Percentiles rank a stretch among this genome's conserved stretches.
Evolutionary conservation across 2,113 vertebrate species (phyloP).

Genomic region (Nipponia nippon): DNA sequence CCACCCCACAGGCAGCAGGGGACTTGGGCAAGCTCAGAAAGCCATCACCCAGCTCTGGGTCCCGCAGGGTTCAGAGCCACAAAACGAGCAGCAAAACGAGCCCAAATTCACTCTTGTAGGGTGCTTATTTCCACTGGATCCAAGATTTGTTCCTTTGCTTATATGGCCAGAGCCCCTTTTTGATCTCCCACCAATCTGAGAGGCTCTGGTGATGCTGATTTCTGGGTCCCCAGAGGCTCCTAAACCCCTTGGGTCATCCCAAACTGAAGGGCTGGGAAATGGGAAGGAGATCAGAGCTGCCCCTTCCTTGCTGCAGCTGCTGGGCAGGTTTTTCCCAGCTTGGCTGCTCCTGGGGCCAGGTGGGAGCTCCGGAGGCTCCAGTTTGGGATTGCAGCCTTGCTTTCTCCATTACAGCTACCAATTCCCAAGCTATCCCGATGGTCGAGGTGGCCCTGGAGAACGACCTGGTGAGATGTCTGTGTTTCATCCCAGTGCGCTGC

Average conservation of each 20-base stretch:
- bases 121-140: neutral
- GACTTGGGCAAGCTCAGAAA: neutral
- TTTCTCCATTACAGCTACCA: neutral
- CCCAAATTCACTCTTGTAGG: neutral
- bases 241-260: neutral
- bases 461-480: neutral
- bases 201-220: neutral
- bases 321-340: fast-evolving
- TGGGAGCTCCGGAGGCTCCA: fast-evolving
- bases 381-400: fast-evolving
- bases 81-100: neutral
- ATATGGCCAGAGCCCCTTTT: neutral
- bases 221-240: neutral
- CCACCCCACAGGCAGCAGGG: neutral
- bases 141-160: neutral
- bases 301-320: neutral
- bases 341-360: fast-evolving
- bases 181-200: neutral
- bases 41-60: neutral
- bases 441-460: neutral
- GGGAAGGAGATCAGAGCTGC: neutral
- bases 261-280: neutral
- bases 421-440: neutral
- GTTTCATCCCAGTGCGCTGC: fast-evolving
- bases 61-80: too few relatives aligned